Conservation (phyloP, 2,888 invertebrate genomes). For the Mythimna lalbum region DNA sequence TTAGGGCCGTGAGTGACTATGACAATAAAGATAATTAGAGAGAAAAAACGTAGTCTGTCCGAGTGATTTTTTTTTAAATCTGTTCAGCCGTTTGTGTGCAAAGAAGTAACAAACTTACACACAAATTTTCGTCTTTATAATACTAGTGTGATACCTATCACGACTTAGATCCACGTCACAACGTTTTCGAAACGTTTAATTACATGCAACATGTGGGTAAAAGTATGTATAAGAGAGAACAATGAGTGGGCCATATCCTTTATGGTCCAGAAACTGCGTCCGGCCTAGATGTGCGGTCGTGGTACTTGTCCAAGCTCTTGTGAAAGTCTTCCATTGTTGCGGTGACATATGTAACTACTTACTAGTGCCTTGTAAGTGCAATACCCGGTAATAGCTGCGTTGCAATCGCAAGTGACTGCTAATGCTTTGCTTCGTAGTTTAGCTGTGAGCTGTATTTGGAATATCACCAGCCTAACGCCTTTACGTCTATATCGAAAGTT, state of each 20-base stretch:
- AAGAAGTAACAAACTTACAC: too few relatives aligned
- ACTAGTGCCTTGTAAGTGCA: slow-evolving; percentile 55
- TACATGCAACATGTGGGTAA: slow-evolving; percentile 65
- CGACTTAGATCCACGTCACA: slow-evolving; percentile 25
- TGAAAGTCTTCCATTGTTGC: slow-evolving; percentile 80
- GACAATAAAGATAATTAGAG: too few relatives aligned
- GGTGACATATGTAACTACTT: slow-evolving; percentile 65
- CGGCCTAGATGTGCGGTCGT: slow-evolving; percentile 81
- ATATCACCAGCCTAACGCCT: background rate
- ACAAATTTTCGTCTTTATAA: too few relatives aligned
- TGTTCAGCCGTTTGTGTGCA: too few relatives aligned
- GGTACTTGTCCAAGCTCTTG: slow-evolving; percentile 67
- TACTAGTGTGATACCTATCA: slow-evolving; percentile 15
- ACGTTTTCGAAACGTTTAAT: slow-evolving; percentile 54
- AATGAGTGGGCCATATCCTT: slow-evolving; percentile 84
- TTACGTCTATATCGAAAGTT: too few relatives aligned
- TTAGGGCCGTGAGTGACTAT: too few relatives aligned
- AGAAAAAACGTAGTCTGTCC: too few relatives aligned
- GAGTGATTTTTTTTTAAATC: too few relatives aligned
- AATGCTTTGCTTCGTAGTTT: slow-evolving; percentile 28
- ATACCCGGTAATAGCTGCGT: slow-evolving; percentile 45
- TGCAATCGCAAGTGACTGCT: slow-evolving; percentile 30
- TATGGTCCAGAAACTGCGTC: slow-evolving; percentile 87
- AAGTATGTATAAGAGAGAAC: slow-evolving; percentile 78
- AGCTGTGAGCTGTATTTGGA: slow-evolving; percentile 9